Percentiles rank a stretch among this genome's conserved stretches.
phyloP scores from a whole-genome alignment of 2,888 invertebrate species.

The Cerastoderma edule region DNA sequence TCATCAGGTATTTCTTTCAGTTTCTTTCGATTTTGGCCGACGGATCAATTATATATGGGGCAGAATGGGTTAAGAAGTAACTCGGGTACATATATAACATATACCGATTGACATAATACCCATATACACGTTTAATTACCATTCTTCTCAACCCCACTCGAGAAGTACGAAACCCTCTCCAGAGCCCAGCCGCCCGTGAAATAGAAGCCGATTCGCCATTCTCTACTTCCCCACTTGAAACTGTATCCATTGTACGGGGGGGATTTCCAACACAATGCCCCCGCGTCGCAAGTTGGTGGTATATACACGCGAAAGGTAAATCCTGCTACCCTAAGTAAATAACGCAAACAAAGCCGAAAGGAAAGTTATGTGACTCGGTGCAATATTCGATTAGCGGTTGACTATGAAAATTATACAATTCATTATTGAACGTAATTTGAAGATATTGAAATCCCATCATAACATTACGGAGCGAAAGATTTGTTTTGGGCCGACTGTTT shows the following conservation, averaged over 20 bases:
- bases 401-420: too few relatives aligned
- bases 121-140: neutral
- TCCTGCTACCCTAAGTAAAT: neutral
- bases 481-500: too few relatives aligned
- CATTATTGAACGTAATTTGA: too few relatives aligned
- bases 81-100: too few relatives aligned
- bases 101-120: too few relatives aligned
- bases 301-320: conserved; percentile 10
- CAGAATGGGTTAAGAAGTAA: too few relatives aligned
- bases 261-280: neutral
- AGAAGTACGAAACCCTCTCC: conserved; percentile 1
- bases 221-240: neutral
- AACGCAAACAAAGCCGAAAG: neutral
- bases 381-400: conserved; percentile 2
- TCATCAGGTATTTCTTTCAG: too few relatives aligned
- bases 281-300: neutral
- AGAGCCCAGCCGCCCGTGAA: conserved; percentile 4
- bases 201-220: conserved; percentile 14
- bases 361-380: conserved; percentile 6
- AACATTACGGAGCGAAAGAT: too few relatives aligned
- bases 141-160: conserved; percentile 8
- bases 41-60: too few relatives aligned
- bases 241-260: conserved; percentile 11
- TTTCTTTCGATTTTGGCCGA: too few relatives aligned
- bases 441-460: too few relatives aligned